These are phyloP conservation scores for Thelaira solivaga DNA, from an alignment of 2,888 invertebrate genomes.

Conservation along the genomic window DNA sequence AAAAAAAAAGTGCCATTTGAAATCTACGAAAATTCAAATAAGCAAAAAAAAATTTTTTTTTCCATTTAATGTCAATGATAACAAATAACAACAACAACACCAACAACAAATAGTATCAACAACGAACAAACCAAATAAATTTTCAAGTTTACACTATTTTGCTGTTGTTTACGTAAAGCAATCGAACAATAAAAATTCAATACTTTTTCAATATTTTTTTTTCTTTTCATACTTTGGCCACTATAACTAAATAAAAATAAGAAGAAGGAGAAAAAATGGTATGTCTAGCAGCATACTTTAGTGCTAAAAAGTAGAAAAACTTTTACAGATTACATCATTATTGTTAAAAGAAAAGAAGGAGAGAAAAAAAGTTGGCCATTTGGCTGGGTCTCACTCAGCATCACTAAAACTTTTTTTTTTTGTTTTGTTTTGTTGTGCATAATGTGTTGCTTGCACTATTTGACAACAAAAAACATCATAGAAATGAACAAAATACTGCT, in stretches of 20 bases:
- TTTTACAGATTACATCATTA: constrained; percentile 58
- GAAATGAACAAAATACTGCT: constrained; percentile 33
- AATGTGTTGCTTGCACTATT: constrained; percentile 60
- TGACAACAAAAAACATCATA: constrained; percentile 50
- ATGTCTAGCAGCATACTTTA: constrained; percentile 25
- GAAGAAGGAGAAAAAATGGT: no score
- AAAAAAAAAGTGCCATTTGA: constrained; percentile 43
- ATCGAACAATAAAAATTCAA: constrained; percentile 61
- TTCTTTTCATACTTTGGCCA: background rate
- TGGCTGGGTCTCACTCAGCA: background rate
- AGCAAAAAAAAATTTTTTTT: constrained; percentile 61
- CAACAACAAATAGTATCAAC: constrained; percentile 20
- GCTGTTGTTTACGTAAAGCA: constrained; percentile 15
- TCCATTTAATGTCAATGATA: constrained; percentile 52
- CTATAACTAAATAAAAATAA: no score
- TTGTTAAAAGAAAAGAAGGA: no score
- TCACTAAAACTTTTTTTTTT: no score
- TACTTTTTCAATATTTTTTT: constrained; percentile 36
- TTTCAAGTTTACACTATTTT: constrained; percentile 55
- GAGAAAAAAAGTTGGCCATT: background rate
- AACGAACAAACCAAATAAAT: constrained; percentile 37
- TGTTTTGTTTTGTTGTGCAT: no score
- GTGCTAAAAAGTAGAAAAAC: constrained; percentile 36
- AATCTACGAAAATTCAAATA: constrained; percentile 62
- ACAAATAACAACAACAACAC: constrained; percentile 51